Base-by-base conservation (phyloP, 1,140 invertebrate species). In the Harlomillsia oculata region DNA sequence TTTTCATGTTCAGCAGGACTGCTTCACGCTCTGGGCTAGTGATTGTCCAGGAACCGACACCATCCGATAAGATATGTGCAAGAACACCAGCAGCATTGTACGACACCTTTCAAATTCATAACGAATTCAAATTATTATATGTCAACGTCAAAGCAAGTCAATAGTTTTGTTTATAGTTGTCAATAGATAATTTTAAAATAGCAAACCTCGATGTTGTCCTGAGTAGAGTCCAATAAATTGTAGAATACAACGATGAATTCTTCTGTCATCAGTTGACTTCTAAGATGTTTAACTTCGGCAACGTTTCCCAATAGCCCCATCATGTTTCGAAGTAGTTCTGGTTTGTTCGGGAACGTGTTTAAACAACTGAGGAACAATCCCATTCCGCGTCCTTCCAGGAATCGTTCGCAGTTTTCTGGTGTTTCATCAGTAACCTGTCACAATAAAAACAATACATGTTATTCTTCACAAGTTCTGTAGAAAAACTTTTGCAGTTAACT, bases 31-130 rank as follows among this genome's bases (percentile, higher is more conserved):
- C 75, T 1, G 87, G 87, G 20, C 74, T 69, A 8, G 77, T 71
- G 3, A 91, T 80, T 0, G 77, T 82, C 94, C 94, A 97, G 0
- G 81, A 80, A 39, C 80, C 79, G 0, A 78, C 74, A 0, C 93
- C 93, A 74, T 97, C 94, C 3, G 89, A 87, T 26, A 65, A 34
- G 73, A 97, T 85, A 72, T 98, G 93, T 13, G 91, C 86, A 43
- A 98, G 76, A 8, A 98, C 92, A 20, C 94, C 94, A 11, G 91
- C 91, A 16, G 93, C 90, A 76, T 97, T 97, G 72, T 98, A 97
- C 67, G 89, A 91, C 43, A 94, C 89, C 83, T 86, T 66, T 59
- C 65, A 48, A 21, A 25, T 2, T 30, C 28, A 16, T 14, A 30
- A 26, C 14, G 4, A n/a, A 11, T n/a, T 21, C 25, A 29, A 25